Base-by-base conservation (phyloP, 2,888 invertebrate species). In the Allophyes oxyacanthae region DNA sequence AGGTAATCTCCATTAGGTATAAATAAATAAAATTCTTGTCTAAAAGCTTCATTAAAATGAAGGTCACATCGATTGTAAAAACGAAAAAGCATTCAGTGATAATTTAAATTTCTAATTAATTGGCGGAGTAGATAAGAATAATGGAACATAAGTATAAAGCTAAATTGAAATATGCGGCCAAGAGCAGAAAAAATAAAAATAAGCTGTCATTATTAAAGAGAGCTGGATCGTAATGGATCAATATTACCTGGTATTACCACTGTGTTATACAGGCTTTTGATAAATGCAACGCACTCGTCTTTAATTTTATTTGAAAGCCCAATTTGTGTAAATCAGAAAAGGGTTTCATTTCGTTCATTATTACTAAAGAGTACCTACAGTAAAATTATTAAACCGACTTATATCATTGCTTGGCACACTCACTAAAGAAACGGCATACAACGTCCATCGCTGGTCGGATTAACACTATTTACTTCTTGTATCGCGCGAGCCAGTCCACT, bases 381-480 rank as follows among this genome's bases (percentile, higher is more conserved):
- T 37, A 37, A 41, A 28, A 41, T 10, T n/a, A 34, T 14, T n/a
- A 42, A 14, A n/a, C 30, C 37, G 20, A 43, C 13, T 1, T 51
- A 32, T 40, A 25, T 38, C 36, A 51, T 26, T 41, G 46, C 41
- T 36, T 15, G 30, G 13, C n/a, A 13, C 9, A 32, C 45, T 55
- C 62, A 64, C 56, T 63, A 65, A 72, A 70, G 59, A 66, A 51
- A 63, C 57, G 53, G 61, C 59, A 50, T 75, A 64, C 62, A 58
- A 69, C 75, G 81, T 80, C 83, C 72, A 74, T 82, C 75, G 61
- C 79, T 65, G 79, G 80, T 85, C 84, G 83, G 87, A 88, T 90
- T 89, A 91, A 81, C 80, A 85, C 84, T 87, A 86, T 89, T 90
- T 88, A 89, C 87, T 86, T 79, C 82, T 81, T 78, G 82, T 82